These are phyloP conservation scores for Drosophila carrolli DNA, from an alignment of 1,140 invertebrate genomes.

Conservation along the genomic window DNA sequence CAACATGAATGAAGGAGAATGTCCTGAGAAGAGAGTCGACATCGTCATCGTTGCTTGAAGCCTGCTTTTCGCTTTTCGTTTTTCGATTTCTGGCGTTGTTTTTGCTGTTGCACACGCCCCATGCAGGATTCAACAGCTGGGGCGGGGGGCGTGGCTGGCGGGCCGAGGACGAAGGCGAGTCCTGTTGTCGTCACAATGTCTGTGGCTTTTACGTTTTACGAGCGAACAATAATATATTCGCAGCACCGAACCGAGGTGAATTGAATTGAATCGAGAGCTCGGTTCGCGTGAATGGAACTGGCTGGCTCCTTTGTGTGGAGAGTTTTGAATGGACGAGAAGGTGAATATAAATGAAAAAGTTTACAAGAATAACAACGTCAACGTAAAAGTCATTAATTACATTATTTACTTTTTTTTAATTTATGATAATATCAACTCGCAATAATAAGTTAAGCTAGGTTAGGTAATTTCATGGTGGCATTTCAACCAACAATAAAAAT, in stretches of 20 bases:
- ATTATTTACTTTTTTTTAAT: too few species aligned
- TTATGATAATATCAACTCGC: too few species aligned
- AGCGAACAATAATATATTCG: constrained; percentile 53
- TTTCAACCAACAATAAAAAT: too few species aligned
- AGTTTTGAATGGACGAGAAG: constrained; percentile 37
- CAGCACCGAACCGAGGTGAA: constrained; percentile 35
- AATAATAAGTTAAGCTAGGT: too few species aligned
- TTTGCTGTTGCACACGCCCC: constrained; percentile 36
- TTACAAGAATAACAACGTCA: not conserved
- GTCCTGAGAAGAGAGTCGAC: constrained; percentile 46
- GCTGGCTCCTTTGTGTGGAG: constrained; percentile 16
- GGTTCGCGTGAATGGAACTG: constrained; percentile 31
- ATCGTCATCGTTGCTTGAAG: constrained; percentile 55
- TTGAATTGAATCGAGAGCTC: constrained; percentile 16
- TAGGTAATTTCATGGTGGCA: too few species aligned
- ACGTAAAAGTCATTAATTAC: not conserved
- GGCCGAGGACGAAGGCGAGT: constrained; percentile 18
- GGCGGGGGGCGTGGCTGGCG: constrained; percentile 1
- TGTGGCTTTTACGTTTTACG: constrained; percentile 71
- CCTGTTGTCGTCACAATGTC: constrained; percentile 73
- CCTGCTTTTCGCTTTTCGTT: constrained; percentile 21
- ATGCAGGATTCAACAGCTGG: constrained; percentile 50
- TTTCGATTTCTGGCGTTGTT: constrained; percentile 36
- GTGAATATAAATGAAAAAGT: not conserved
- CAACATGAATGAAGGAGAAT: constrained; percentile 80